phyloP scores from a whole-genome alignment of 2,888 invertebrate genomes.

The Melanophora roralis region DNA sequence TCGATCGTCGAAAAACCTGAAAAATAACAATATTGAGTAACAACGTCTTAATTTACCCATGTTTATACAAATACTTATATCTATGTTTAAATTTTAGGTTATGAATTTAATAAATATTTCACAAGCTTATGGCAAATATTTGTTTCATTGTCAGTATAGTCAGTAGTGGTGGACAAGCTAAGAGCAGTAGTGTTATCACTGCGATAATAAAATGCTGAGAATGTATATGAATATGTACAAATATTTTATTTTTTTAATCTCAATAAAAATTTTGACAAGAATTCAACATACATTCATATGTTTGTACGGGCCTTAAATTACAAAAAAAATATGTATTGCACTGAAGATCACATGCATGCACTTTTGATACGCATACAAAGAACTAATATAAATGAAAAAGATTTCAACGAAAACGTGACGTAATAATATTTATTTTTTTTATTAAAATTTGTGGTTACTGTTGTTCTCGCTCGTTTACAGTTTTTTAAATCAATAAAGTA shows the following conservation, averaged over 20 bases:
- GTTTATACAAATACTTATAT: background rate
- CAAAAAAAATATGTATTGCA: slow-evolving; percentile 3
- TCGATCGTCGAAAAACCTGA: too few species aligned
- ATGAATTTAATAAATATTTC: slow-evolving; percentile 37
- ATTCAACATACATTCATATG: background rate
- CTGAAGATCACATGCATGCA: background rate
- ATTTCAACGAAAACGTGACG: slow-evolving; percentile 46
- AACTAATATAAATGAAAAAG: background rate
- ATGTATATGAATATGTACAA: background rate
- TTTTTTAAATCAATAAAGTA: too few species aligned
- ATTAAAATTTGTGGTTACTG: background rate
- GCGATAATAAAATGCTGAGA: background rate
- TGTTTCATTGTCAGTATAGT: slow-evolving; percentile 28
- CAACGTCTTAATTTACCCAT: too few species aligned
- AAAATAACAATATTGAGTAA: too few species aligned
- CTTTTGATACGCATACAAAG: background rate
- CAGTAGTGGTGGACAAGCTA: background rate
- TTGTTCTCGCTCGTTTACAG: background rate
- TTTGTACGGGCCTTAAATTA: background rate
- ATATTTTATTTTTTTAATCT: too few species aligned
- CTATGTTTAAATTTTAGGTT: slow-evolving; percentile 2
- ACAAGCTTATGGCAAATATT: slow-evolving; percentile 47
- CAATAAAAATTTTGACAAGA: too few species aligned
- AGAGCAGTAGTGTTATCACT: background rate
- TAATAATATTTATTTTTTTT: slow-evolving; percentile 30